Percentiles rank a stretch among this genome's conserved stretches.
Evolutionary conservation across 2,113 vertebrate genomes (phyloP).

Genomic region (Dermatemys mawii): DNA sequence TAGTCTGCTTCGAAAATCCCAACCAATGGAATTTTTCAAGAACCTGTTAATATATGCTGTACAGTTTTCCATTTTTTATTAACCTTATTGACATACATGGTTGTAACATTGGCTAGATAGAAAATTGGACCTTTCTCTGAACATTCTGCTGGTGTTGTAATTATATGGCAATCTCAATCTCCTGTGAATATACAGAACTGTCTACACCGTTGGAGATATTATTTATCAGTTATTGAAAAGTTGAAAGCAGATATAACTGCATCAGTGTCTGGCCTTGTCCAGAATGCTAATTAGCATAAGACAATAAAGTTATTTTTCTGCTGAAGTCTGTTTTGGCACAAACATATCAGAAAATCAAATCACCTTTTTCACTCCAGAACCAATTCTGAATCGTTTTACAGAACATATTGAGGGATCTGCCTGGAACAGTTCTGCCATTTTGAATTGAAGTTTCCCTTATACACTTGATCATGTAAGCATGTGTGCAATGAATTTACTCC

Average conservation of each 20-base stretch:
- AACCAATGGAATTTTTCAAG: neutral
- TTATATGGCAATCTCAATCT: neutral
- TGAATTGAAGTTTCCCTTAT: neutral
- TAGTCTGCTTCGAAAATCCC: neutral
- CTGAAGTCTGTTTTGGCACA: neutral
- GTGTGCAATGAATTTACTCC: neutral
- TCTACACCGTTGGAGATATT: constrained; percentile 40
- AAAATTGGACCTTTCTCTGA: constrained; percentile 33
- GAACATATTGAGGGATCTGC: neutral
- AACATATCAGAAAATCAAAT: neutral
- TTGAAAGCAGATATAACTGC: constrained; percentile 6
- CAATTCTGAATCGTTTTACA: neutral
- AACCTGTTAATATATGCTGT: neutral
- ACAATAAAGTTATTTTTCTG: neutral
- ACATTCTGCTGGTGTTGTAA: constrained; percentile 18
- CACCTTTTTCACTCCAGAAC: neutral
- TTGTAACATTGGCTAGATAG: constrained; percentile 18
- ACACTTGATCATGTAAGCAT: neutral
- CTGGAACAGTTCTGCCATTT: neutral
- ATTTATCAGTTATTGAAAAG: neutral
- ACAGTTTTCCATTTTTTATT: constrained; percentile 19
- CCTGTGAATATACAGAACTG: neutral
- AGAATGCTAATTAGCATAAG: neutral
- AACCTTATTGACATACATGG: constrained; percentile 7
- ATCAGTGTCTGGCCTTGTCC: neutral